Evolutionary conservation across 2,888 invertebrate genomes (phyloP), one percentile per base, ranked within the genome.

Genomic region (Tachina fera): DNA sequence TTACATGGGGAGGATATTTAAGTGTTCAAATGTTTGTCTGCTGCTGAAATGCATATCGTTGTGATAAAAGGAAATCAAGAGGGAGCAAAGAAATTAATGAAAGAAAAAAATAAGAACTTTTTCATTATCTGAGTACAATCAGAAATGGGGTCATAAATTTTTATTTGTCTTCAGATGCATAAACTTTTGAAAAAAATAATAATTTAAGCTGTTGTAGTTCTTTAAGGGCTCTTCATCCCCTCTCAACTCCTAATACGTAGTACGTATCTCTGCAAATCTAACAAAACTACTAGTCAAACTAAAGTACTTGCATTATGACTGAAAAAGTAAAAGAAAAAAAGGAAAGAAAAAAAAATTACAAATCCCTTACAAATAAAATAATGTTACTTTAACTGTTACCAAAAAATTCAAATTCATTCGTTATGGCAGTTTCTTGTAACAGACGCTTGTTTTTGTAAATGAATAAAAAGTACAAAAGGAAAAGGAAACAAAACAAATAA

Each of bases 131-230:
- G 67, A 76, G 75, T 78, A 79, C 79, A 83, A 82, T 67, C 71
- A 56, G 49, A 83, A 86, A 78, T 65, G 71, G 71, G 82, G 85
- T 79, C 82, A 86, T 83, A 86, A 86, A 86, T 83, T 82, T 82
- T 86, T 79, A 86, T 75, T 79, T 72, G 41, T 47, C 43, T 71
- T 41, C 56, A 45, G 61, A 70, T 82, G 78, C 61, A 80, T 47
- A 71, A 74, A 77, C 76, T 84, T 84, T 63, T 56, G 58, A 72
- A 61, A 77, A n/a, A 68, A 79, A 71, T 84, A 58, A 71, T 84
- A 58, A 49, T 70, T 63, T 49, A 49, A 11, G 31, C 1, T 16
- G 22, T 67, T 72, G 43, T 14, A 53, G n/a, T 10, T 67, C n/a
- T 19, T 16, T 14, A 19, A 70, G 19, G 3, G 39, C 13, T 16